phyloP scores from a whole-genome alignment of 2,113 vertebrate genomes.

The Rattus rattus region DNA sequence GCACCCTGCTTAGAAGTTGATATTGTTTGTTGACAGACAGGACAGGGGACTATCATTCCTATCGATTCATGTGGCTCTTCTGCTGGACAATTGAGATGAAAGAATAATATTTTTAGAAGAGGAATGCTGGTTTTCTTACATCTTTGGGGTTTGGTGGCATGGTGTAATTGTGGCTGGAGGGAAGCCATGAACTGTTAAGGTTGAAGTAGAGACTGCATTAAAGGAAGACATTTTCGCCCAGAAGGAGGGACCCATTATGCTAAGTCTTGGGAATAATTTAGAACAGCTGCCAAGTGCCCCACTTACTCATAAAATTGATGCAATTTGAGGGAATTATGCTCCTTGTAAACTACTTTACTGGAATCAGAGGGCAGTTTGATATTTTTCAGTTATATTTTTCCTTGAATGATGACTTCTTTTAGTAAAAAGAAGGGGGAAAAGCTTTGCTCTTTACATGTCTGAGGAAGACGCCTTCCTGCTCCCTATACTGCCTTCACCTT shows the following conservation, averaged over 20 bases:
- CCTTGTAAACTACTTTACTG: conserved; percentile 46
- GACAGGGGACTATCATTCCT: not conserved
- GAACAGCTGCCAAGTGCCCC: conserved; percentile 39
- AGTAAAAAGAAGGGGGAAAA: not conserved
- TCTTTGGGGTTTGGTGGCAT: not conserved
- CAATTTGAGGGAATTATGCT: conserved; percentile 63
- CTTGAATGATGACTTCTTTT: conserved; percentile 39
- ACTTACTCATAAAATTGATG: conserved; percentile 67
- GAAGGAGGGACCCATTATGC: not conserved
- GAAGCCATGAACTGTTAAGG: not conserved
- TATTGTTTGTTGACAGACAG: not conserved
- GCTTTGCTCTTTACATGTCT: not conserved
- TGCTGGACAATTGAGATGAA: not conserved
- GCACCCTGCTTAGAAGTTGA: not conserved
- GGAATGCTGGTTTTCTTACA: not conserved
- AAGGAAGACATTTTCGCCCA: conserved; percentile 9
- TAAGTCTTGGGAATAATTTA: conserved; percentile 41
- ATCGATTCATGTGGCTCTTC: not conserved
- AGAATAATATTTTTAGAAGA: not conserved
- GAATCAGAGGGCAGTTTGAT: conserved; percentile 47
- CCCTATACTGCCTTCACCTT: not conserved
- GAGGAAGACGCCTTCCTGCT: not conserved
- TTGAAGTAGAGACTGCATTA: not conserved
- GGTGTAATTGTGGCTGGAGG: not conserved
- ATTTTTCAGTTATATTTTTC: conserved; percentile 47